Percentiles rank a stretch among this genome's conserved stretches.
phyloP scores from a whole-genome alignment of 2,888 invertebrate species.

The Agrochola litura region DNA sequence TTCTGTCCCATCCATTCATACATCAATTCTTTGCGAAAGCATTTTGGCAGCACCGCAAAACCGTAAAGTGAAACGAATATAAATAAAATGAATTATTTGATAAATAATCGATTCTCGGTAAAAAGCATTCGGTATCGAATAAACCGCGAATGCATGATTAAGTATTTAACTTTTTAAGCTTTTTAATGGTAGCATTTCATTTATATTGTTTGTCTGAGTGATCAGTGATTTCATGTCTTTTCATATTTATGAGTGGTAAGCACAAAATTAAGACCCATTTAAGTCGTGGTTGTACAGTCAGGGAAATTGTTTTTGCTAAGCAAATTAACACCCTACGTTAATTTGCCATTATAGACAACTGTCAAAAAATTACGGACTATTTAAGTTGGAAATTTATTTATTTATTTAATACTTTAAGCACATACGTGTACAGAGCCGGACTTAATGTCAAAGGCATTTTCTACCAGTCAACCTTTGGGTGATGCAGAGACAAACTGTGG shows the following conservation, averaged over 20 bases:
- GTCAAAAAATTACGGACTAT: neutral
- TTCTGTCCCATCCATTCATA: conserved; percentile 31
- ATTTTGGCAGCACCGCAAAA: conserved; percentile 45
- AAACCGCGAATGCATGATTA: conserved; percentile 30
- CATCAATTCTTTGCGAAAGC: conserved; percentile 47
- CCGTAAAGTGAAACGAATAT: conserved; percentile 37
- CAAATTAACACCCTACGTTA: neutral
- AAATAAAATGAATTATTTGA: conserved; percentile 41
- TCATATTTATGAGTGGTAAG: neutral
- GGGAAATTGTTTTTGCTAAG: neutral
- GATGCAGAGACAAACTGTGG: no score
- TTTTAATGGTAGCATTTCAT: conserved; percentile 18
- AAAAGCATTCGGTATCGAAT: conserved; percentile 37
- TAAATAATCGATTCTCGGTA: conserved; percentile 38
- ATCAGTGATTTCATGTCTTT: neutral
- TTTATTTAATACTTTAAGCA: no score
- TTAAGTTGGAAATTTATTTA: neutral
- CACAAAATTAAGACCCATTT: neutral
- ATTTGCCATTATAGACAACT: neutral
- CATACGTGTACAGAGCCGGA: no score
- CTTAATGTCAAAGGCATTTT: no score
- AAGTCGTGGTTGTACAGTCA: neutral
- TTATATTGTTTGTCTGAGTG: conserved; percentile 6
- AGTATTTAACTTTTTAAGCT: conserved; percentile 34
- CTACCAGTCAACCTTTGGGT: no score